phyloP scores from a whole-genome alignment of 2,888 invertebrate genomes.

The Apamea anceps region DNA sequence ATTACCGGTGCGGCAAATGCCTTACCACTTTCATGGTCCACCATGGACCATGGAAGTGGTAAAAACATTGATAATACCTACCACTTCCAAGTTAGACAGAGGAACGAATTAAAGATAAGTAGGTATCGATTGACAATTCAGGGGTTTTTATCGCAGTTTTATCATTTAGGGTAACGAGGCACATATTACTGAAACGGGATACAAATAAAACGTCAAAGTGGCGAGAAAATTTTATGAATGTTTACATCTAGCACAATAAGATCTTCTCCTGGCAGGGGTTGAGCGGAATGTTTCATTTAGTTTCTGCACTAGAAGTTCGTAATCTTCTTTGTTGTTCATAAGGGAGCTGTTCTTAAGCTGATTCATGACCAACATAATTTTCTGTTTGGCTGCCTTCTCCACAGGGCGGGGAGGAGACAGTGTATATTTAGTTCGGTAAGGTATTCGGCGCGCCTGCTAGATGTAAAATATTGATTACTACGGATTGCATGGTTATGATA shows the following conservation, averaged over 20 bases:
- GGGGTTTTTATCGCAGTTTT: background rate
- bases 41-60: background rate
- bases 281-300: conserved; percentile 75
- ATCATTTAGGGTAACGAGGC: background rate
- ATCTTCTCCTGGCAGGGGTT: conserved; percentile 48
- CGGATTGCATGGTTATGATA: conserved; percentile 6
- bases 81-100: too few species aligned
- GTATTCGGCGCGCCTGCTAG: conserved; percentile 69
- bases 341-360: conserved; percentile 73
- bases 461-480: conserved; percentile 63
- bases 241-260: conserved; percentile 69
- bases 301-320: conserved; percentile 70
- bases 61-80: background rate
- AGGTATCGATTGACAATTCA: background rate
- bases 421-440: conserved; percentile 32
- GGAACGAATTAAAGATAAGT: background rate
- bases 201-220: conserved; percentile 41
- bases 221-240: conserved; percentile 48
- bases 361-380: conserved; percentile 73
- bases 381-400: conserved; percentile 44
- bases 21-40: too few species aligned
- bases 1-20: too few species aligned
- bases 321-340: conserved; percentile 69
- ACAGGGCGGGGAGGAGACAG: conserved; percentile 18
- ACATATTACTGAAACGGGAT: background rate